Evolutionary conservation across 23 tunicate genomes (phyloP).

Genomic region (Diplosoma virens): DNA sequence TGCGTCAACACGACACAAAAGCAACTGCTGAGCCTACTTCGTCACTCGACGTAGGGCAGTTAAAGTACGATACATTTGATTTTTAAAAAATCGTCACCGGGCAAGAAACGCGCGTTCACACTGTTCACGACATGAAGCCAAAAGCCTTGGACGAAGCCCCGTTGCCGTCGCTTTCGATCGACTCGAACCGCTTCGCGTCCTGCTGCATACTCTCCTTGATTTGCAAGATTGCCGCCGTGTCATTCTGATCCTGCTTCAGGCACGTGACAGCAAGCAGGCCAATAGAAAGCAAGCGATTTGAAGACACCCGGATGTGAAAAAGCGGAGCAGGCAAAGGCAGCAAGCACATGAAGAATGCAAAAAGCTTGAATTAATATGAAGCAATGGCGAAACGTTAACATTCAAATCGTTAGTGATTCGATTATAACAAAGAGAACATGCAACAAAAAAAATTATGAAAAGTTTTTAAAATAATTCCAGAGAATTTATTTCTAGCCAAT

Average conservation of each 20-base stretch:
- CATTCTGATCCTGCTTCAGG: slow-evolving; percentile 45
- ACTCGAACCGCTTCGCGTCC: slow-evolving; percentile 74
- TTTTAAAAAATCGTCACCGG: no score
- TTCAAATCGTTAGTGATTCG: no score
- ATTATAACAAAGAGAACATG: no score
- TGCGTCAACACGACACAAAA: no score
- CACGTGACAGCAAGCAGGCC: not conserved
- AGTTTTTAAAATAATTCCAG: no score
- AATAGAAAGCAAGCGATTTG: not conserved
- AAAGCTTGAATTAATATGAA: no score
- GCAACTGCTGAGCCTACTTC: no score
- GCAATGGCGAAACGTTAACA: no score
- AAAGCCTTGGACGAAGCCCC: slow-evolving; percentile 1
- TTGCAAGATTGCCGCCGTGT: slow-evolving; percentile 73
- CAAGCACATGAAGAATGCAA: slow-evolving; percentile 22
- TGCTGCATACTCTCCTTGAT: slow-evolving; percentile 85
- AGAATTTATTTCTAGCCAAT: no score
- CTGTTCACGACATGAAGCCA: slow-evolving; percentile 43
- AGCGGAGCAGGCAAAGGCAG: not conserved
- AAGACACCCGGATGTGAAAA: slow-evolving; percentile 6
- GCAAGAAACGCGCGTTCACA: not conserved
- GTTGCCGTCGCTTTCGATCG: slow-evolving; percentile 26
- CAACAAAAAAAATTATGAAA: no score
- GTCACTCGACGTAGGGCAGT: no score
- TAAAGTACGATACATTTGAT: no score